Evolutionary conservation across 2,888 invertebrate species (phyloP).

Genomic region (Yponomeuta plumbellus): DNA sequence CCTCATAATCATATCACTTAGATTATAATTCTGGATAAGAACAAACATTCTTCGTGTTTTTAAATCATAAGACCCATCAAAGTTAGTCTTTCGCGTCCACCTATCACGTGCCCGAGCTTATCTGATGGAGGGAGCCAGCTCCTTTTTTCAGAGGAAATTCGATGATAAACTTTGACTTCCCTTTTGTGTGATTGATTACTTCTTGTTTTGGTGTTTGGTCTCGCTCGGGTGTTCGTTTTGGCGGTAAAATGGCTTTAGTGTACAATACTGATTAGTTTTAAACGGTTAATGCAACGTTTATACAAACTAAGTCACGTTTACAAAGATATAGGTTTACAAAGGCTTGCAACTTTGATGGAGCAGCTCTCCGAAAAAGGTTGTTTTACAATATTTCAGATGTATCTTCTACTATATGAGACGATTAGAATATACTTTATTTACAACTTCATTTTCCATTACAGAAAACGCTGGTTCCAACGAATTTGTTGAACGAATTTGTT

Average conservation of each 20-base stretch:
- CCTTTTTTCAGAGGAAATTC: constrained; percentile 1
- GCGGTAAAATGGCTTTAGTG: not conserved
- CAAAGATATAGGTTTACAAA: not conserved
- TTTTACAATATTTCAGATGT: too few species aligned
- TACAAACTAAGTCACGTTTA: too few species aligned
- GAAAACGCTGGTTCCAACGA: too few species aligned
- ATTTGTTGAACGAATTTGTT: too few species aligned
- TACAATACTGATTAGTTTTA: not conserved
- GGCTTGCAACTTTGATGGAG: not conserved
- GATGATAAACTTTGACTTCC: constrained; percentile 10
- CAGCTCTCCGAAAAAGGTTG: not conserved
- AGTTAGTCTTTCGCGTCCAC: not conserved
- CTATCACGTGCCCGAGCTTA: not conserved
- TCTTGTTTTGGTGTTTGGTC: not conserved
- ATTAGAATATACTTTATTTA: too few species aligned
- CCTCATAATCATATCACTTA: too few species aligned
- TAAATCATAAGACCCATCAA: too few species aligned
- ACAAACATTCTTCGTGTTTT: too few species aligned
- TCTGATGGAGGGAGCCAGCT: constrained; percentile 5
- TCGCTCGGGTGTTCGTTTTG: not conserved
- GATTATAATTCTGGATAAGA: too few species aligned
- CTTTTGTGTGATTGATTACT: constrained; percentile 9
- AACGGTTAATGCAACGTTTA: not conserved
- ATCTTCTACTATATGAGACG: too few species aligned
- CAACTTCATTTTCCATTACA: too few species aligned